Evolutionary conservation across 2,113 vertebrate genomes (phyloP).

Genomic region (Crocuta crocuta): DNA sequence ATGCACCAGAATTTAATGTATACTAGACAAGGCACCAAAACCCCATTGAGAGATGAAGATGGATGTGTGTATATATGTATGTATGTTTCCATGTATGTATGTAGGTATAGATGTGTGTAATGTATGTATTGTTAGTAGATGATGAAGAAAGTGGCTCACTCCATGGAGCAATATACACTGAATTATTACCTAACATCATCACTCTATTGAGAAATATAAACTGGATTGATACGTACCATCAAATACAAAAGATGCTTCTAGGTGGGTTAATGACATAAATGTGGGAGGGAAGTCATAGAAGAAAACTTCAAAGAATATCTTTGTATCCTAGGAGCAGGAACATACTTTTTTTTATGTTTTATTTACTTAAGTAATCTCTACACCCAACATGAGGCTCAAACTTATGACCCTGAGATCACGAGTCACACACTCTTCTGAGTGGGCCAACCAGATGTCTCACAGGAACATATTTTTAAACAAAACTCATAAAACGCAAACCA

Average conservation of each 20-base stretch:
- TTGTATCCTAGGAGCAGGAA: neutral
- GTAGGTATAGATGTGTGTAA: neutral
- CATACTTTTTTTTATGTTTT: neutral
- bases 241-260: neutral
- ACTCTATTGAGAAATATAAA: constrained; percentile 12
- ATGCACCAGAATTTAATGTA: neutral
- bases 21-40: neutral
- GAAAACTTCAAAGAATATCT: neutral
- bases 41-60: neutral
- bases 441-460: no score
- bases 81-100: neutral
- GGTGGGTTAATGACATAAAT: neutral
- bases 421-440: no score
- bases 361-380: no score
- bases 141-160: neutral
- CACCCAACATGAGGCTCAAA: no score
- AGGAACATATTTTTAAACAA: neutral
- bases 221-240: neutral
- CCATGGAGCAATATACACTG: neutral
- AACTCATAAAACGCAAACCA: neutral
- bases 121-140: neutral
- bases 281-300: neutral
- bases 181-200: neutral
- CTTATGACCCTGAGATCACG: no score
- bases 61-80: neutral